Evolutionary conservation across 2,113 vertebrate species (phyloP).

Genomic region (Lampris incognitus): DNA sequence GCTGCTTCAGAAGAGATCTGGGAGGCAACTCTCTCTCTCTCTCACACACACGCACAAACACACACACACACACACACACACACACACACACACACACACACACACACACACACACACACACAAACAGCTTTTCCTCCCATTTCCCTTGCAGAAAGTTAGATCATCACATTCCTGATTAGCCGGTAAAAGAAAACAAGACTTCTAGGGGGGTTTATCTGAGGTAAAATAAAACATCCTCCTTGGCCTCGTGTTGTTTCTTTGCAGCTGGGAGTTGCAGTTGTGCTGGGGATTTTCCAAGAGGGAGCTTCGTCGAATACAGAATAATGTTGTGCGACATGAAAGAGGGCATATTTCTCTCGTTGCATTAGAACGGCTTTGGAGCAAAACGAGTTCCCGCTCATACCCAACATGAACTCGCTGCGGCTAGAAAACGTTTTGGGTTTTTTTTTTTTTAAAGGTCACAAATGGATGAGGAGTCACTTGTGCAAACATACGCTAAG

Average conservation of each 20-base stretch:
- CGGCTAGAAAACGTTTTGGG: no score
- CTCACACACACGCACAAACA: neutral
- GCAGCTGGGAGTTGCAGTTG: conserved; percentile 25
- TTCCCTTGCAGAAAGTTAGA: no score
- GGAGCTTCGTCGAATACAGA: conserved; percentile 25
- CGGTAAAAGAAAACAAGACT: neutral
- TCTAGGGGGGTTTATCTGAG: conserved; percentile 15
- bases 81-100: no score
- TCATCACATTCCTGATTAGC: no score
- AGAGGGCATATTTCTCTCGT: conserved; percentile 41
- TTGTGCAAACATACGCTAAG: no score
- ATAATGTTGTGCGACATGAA: conserved; percentile 31
- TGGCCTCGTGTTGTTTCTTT: neutral
- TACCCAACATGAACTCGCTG: no score
- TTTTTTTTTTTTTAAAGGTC: no score
- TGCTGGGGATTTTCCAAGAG: conserved; percentile 18
- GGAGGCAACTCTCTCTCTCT: conserved; percentile 27
- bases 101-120: neutral
- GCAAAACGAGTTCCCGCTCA: conserved; percentile 21
- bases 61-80: neutral
- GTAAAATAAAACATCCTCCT: conserved; percentile 13
- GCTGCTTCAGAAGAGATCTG: conserved; percentile 25
- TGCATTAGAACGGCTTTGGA: conserved; percentile 28
- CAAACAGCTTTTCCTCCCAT: no score
- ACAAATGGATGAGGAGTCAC: no score